phyloP scores from a whole-genome alignment of 92 coral and sea anemone genomes.

The Scolanthus callimorphus region DNA sequence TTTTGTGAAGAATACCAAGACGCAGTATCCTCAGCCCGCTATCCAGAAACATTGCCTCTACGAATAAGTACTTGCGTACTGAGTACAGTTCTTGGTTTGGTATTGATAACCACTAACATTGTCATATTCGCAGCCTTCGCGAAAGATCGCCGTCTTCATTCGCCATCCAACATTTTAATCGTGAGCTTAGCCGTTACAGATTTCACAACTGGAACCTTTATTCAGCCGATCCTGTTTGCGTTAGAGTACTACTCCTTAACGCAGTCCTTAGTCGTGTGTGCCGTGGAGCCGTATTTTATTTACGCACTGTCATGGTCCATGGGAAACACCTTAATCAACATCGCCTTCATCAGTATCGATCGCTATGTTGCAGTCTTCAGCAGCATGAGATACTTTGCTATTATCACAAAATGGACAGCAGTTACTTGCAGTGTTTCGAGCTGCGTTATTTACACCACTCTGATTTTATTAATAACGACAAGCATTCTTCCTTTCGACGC shows the following conservation, averaged over 20 bases:
- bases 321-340: not conserved
- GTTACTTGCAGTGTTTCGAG: not conserved
- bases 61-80: not conserved
- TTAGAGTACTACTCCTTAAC: not conserved
- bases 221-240: slow-evolving; percentile 6
- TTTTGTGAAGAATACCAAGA: not conserved
- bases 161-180: too few species aligned
- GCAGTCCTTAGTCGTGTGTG: not conserved
- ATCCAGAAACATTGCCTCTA: not conserved
- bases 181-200: slow-evolving; percentile 22
- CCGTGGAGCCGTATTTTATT: not conserved
- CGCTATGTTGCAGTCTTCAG: not conserved
- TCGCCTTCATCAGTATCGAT: not conserved
- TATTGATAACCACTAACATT: not conserved
- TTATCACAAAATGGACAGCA: not conserved
- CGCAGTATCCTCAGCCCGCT: not conserved
- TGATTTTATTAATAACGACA: not conserved
- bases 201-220: slow-evolving; percentile 6
- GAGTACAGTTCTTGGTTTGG: not conserved
- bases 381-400: not conserved
- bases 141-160: too few species aligned
- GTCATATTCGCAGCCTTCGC: not conserved
- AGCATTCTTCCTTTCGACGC: not conserved
- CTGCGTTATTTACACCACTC: not conserved
- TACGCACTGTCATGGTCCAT: not conserved